A percentile compares a stretch with the other conserved stretches of the same genome.
These are phyloP conservation scores for Oryzias curvinotus DNA, from an alignment of 2,113 vertebrate genomes.

Conservation along the genomic window DNA sequence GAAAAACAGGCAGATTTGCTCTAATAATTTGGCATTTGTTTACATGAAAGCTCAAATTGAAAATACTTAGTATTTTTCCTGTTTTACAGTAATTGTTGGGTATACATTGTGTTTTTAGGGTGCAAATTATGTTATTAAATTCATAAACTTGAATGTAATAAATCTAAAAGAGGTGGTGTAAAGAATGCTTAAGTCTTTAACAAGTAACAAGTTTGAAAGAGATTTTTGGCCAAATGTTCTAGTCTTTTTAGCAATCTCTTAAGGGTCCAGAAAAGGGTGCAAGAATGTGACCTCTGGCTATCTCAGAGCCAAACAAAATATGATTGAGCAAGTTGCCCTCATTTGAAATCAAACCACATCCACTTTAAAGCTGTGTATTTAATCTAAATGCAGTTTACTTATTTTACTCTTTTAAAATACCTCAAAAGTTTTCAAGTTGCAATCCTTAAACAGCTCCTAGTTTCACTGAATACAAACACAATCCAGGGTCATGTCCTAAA, in stretches of 20 bases:
- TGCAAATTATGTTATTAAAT: no score
- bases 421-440: not conserved
- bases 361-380: not conserved
- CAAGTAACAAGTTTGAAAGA: no score
- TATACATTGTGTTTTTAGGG: no score
- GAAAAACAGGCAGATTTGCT: no score
- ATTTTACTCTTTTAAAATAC: not conserved
- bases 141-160: no score
- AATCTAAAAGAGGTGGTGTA: no score
- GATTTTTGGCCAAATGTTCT: not conserved
- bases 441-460: not conserved
- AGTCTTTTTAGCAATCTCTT: not conserved
- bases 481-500: not conserved
- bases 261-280: not conserved
- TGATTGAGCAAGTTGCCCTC: not conserved
- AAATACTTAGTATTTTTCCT: no score
- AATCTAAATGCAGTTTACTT: not conserved
- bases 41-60: no score
- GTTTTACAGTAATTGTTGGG: no score
- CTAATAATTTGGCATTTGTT: no score
- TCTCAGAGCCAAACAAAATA: conserved; percentile 6
- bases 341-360: not conserved
- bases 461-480: not conserved
- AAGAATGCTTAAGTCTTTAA: no score
- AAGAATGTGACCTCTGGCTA: conserved; percentile 45